Conservation (phyloP, 2,797 vertebrate species). For the Mastacembelus armatus region DNA sequence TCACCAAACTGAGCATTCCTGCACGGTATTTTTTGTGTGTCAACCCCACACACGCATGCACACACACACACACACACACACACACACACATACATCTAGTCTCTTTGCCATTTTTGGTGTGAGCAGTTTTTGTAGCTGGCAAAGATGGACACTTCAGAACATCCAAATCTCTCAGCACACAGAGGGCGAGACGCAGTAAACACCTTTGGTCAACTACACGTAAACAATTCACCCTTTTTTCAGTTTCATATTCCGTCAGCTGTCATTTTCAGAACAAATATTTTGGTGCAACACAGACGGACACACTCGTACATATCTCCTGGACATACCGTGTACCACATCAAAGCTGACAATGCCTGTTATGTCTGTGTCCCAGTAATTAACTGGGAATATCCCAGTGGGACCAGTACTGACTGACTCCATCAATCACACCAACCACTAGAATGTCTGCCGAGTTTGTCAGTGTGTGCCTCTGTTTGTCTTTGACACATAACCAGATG, state of each 20-base stretch:
- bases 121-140: constrained; percentile 31
- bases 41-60: constrained; percentile 48
- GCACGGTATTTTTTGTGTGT: constrained; percentile 56
- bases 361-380: constrained; percentile 73
- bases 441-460: constrained; percentile 67
- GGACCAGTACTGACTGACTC: constrained; percentile 70
- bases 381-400: constrained; percentile 75
- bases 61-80: constrained; percentile 32
- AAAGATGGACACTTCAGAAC: constrained; percentile 39
- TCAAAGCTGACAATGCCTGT: constrained; percentile 65
- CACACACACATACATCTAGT: constrained; percentile 51
- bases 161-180: not conserved
- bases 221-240: not conserved
- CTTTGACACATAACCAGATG: constrained; percentile 17
- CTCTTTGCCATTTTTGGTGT: constrained; percentile 47
- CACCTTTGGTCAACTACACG: not conserved
- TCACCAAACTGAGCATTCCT: constrained; percentile 74
- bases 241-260: constrained; percentile 21
- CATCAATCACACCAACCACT: constrained; percentile 71
- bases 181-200: not conserved
- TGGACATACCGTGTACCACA: constrained; percentile 48
- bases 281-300: constrained; percentile 27
- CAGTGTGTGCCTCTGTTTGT: constrained; percentile 28
- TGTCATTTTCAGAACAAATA: constrained; percentile 30
- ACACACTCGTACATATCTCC: constrained; percentile 28